Base-by-base conservation (phyloP, 2,888 invertebrate species). In the Caenorhabditis uteleia region DNA sequence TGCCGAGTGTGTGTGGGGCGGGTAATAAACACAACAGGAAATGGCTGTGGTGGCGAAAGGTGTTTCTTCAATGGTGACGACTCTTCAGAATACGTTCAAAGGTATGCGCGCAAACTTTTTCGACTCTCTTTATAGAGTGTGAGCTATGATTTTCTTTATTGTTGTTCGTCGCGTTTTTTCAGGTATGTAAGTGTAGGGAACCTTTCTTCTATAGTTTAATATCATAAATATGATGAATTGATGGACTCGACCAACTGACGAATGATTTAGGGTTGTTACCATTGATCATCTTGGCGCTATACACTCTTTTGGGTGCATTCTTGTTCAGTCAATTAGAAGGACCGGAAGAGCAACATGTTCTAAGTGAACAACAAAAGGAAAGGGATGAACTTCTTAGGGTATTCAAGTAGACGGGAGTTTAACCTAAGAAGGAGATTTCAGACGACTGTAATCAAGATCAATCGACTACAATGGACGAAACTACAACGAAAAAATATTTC, bases 371-470 rank as follows among this genome's bases (percentile, higher is more conserved):
- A 45, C 51, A 68, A 47, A 56, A 65, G 49, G 72, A 78, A 26
- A 57, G 79, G 16, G 77, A 68, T 23, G 66, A 73, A 14, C 43
- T 75, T 14, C 50, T 79, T n/a, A 72, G 77, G 68, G 81, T 51
- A 23, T 21, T 43, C 36, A 16, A 12, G 10, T 8, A 23, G 16
- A 21, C 23, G 36, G 27, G 14, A n/a, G 36, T n/a, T 21, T 33
- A 14, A 47, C 16, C 25, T 55, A 39, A 36, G 44, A 23, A 33
- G 26, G 42, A 1, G 12, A 26, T 27, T 31, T 46, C 23, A 81
- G 80, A 68, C 75, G 40, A 77, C 79, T 4, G 77, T 78, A 1
- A 78, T 69, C 59, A 61, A 72, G 16, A 64, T 82, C 25, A 80
- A 79, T 50, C 64, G 61, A 7, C 69, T 81, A 47, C 71, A 77